Base-by-base conservation (phyloP, 2,888 invertebrate species). In the Drosophila vallismaia region DNA sequence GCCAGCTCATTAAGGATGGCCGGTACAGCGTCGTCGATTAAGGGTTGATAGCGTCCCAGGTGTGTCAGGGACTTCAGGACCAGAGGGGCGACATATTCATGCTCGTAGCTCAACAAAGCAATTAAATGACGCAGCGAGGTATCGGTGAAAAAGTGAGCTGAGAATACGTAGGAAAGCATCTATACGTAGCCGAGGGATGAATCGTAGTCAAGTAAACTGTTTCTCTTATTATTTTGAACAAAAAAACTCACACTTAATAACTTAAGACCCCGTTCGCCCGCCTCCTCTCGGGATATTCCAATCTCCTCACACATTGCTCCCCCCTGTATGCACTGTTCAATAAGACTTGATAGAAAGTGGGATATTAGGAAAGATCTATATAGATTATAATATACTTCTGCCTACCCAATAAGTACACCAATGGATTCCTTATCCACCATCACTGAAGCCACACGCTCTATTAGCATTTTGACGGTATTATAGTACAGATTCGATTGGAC, bases 401-500 rank as follows among this genome's bases (percentile, higher is more conserved):
- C 93, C 74, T 92, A 94, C 57, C 93, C 92, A 9, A 95, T 93
- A 24, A 95, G 92, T 88, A 96, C 94, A 72, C 95, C 94, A 79
- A 98, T 94, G 0, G 98, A 96, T 73, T 96, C 95, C 84, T 95
- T 95, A 91, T 99, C 99, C 9, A 99, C 96, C 96, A 99, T 97
- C 4, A 99, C 98, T 0, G 98, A 98, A 73, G 98, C 98, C 10
- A 98, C 96, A 64, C 99, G 94, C 92, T 99, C 99, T 62, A 99
- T 92, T 49, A 99, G 92, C 95, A 97, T 97, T 93, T 99, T 99
- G 42, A 99, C 96, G 0, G 97, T 98, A 91, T 97, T 98, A 92
- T 98, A 98, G 91, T 98, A 97, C 36, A 97, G 92, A 92, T 98
- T 98, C 2, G 98, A 97, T 95, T 98, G 98, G 3, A 97, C 96